Conservation (phyloP, 1,140 invertebrate species). For the Cydia splendana region DNA sequence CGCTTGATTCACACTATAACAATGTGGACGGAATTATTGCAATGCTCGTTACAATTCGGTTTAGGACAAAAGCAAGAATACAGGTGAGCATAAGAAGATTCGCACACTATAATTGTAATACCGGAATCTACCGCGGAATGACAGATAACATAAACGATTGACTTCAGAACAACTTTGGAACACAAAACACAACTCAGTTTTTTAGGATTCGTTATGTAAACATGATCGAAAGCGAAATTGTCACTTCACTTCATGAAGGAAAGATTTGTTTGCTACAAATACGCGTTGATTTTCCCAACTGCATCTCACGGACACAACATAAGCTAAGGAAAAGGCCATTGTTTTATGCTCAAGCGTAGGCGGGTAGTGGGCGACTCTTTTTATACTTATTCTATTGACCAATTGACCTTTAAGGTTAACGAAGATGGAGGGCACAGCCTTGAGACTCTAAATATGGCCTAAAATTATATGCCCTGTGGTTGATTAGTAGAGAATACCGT, state of each 20-base stretch:
- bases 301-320: background rate
- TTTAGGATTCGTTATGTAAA: too few species aligned
- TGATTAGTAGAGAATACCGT: background rate
- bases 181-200: too few species aligned
- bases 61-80: background rate
- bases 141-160: too few species aligned
- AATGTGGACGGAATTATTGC: background rate
- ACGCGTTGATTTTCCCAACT: background rate
- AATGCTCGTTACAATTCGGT: background rate
- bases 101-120: background rate
- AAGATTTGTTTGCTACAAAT: too few species aligned
- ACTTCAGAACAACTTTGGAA: too few species aligned
- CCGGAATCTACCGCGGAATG: too few species aligned
- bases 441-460: background rate
- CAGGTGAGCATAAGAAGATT: background rate
- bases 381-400: constrained; percentile 12
- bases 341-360: background rate
- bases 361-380: background rate
- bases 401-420: background rate
- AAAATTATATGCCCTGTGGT: background rate
- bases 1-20: too few species aligned
- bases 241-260: too few species aligned
- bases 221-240: too few species aligned
- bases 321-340: background rate
- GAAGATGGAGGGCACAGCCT: background rate